A percentile compares a stretch with the other conserved stretches of the same genome.
These are phyloP conservation scores for Melanophora roralis DNA, from an alignment of 2,888 invertebrate genomes.

Conservation along the genomic window DNA sequence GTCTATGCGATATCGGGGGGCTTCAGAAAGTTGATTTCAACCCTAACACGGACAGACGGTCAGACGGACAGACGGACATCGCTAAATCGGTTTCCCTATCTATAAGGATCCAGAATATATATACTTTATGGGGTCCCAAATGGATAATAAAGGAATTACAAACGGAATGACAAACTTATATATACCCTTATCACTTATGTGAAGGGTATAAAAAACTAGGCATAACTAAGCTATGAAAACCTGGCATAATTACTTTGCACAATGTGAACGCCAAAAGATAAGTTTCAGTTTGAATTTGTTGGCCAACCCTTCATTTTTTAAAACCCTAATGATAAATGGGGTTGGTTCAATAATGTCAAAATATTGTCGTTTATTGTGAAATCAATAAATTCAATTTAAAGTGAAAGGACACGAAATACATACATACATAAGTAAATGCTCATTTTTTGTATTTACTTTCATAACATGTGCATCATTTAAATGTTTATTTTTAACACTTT, in stretches of 20 bases:
- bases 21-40: too few species aligned
- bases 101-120: too few species aligned
- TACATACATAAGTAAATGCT: constrained; percentile 1
- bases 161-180: too few species aligned
- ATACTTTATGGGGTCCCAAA: too few species aligned
- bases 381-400: constrained; percentile 60
- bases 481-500: constrained; percentile 36
- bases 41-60: too few species aligned
- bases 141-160: too few species aligned
- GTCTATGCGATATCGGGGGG: too few species aligned
- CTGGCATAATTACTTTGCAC: constrained; percentile 40
- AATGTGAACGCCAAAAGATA: constrained; percentile 17
- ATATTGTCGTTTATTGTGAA: constrained; percentile 60
- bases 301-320: constrained; percentile 52
- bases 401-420: background rate
- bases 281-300: constrained; percentile 30
- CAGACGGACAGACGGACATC: too few species aligned
- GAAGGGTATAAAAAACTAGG: constrained; percentile 20
- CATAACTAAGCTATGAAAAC: constrained; percentile 56
- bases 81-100: too few species aligned
- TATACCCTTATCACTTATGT: too few species aligned
- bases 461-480: constrained; percentile 54
- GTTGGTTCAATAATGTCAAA: constrained; percentile 63
- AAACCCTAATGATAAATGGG: constrained; percentile 51
- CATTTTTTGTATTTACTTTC: constrained; percentile 5